These are phyloP conservation scores for Spongia lamella DNA, from an alignment of 37 sponge, comb jelly and placozoan species.

Conservation along the genomic window DNA sequence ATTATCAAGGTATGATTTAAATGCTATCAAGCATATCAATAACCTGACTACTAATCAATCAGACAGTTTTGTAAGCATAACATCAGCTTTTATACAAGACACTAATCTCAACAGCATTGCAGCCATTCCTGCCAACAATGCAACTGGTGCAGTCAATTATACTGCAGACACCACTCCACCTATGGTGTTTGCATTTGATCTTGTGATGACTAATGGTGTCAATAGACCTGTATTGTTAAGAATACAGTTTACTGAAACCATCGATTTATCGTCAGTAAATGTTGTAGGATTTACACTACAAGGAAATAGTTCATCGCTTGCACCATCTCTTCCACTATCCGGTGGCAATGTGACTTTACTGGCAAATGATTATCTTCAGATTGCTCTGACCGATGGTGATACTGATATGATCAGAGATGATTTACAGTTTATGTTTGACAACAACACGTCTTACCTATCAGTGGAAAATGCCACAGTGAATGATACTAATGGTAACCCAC, in stretches of 20 bases:
- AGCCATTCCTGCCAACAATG: constrained; percentile 25
- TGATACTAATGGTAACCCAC: constrained; percentile 41
- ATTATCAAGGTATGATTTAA: constrained; percentile 50
- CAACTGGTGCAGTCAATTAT: constrained; percentile 25
- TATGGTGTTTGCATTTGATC: constrained; percentile 67
- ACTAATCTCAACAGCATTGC: constrained; percentile 48
- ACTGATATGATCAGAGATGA: constrained; percentile 55
- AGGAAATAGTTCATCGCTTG: not conserved
- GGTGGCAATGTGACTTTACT: constrained; percentile 36
- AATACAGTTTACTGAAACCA: constrained; percentile 76
- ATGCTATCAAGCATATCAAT: constrained; percentile 61
- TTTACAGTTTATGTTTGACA: constrained; percentile 31
- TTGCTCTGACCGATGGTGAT: constrained; percentile 56
- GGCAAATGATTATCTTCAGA: constrained; percentile 54
- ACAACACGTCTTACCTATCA: constrained; percentile 58
- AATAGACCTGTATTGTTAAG: constrained; percentile 64
- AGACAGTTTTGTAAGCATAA: constrained; percentile 53
- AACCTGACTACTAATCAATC: constrained; percentile 31
- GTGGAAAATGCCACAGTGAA: constrained; percentile 39
- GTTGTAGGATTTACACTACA: constrained; percentile 60
- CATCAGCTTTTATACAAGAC: constrained; percentile 43
- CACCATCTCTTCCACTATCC: constrained; percentile 22
- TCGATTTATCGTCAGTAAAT: constrained; percentile 53
- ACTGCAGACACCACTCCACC: constrained; percentile 62
- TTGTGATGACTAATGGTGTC: constrained; percentile 66